Evolutionary conservation across 2,113 vertebrate genomes (phyloP), one percentile per base, ranked within the genome.

Genomic region (Neoarius graeffei): DNA sequence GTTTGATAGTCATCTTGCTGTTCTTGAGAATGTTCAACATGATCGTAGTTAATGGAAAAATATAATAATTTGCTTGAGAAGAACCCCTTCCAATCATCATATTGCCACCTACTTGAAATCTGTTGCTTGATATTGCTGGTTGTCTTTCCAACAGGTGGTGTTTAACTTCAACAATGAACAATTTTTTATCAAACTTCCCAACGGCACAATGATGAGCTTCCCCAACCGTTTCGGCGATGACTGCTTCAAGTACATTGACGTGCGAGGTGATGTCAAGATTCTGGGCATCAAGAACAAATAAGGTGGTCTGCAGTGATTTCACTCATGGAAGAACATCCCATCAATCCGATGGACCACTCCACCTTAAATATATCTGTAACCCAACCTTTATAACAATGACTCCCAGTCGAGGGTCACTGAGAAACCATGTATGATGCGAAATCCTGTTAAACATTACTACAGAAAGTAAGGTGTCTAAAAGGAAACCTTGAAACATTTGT

Each of bases 161-260:
- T 86, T 96, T 88, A 94, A 52, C 90, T 94, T 95, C 89, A 94
- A 91, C 93, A 90, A 54, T 0, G 94, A 95, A 13, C 66, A 90
- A 13, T 96, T 96, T 60, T 93, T 91, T 83, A 93, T 96, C 92
- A 95, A 90, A 60, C 93, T 96, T 1, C 92, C 95, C 0, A 93
- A 95, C 0, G 95, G 93, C 48, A 86, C 52, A 85, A 93, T 92
- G 92, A 50, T 94, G 5, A 87, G 86, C 85, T 96, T 96, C 90
- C 94, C 95, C 57, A 96, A 96, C 89, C 94, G 95, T 0, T 91
- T 94, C 4, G 95, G 94, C 0, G 95, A 95, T 11, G 90, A 94
- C 83, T 93, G 93, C 87, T 95, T 95, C 92, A 90, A 91, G 1
- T 91, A 90, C 92, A 89, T 96, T 0, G 25, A 93, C 0, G 86